Evolutionary conservation across 2,113 vertebrate species (phyloP), one percentile per base, ranked within the genome.

Genomic region (Tiliqua scincoides): DNA sequence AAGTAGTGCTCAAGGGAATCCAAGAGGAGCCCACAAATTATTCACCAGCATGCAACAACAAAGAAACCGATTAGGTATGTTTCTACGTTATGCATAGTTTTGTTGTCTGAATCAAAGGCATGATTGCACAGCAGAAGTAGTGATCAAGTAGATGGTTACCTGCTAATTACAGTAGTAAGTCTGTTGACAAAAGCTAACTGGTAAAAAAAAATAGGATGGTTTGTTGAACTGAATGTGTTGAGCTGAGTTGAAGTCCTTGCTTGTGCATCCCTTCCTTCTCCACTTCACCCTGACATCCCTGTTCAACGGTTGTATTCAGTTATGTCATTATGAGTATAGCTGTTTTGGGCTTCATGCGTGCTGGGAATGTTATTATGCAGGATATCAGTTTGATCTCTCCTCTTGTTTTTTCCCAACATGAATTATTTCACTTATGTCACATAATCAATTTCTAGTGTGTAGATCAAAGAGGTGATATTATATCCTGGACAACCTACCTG

Each of bases 401-500:
- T 4, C 57, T 43, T 32, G 30, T 74, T 90, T 91, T 73, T 75
- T 68, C 59, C 88, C 59, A 52, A 23, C 59, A 83, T 84, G 77
- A 65, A 67, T 87, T 85, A 54, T 84, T 93, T 91, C 79, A 23
- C 59, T 71, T 48, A 59, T 71, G 40, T 80, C 81, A 73, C 35
- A 54, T 37, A 70, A 86, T 70, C 70, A 67, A 9, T 52, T 86
- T 85, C 32, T 62, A 85, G 37, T 73, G 30, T 1, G 0, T 67
- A 91, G 62, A 87, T 84, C 84, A 88, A 74, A 91, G 79, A 40
- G 1, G 23, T 59, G 27, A 62, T 67, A 21, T 59, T 48, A 52
- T 20, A 65, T 20, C 79, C 77, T 25, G 12, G 79, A 48, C 14
- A 90, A 71, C 59, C 18, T 54, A 68, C 37, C 37, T 73, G 23